Base-by-base conservation (phyloP, 2,888 invertebrate genomes). In the Drosophila mayaguana region DNA sequence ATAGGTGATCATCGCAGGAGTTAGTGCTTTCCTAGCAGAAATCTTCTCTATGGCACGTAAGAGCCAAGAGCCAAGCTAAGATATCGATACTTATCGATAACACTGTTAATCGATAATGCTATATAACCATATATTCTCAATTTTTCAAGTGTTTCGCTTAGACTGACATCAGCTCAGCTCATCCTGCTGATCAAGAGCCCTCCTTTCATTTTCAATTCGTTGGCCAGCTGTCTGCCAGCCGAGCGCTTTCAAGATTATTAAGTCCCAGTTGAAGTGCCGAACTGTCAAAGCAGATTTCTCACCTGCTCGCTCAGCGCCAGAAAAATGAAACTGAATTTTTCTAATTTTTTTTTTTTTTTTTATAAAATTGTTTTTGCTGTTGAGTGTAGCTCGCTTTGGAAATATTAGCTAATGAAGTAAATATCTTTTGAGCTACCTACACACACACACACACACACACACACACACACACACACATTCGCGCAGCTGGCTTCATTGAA, bases 331-430 rank as follows among this genome's bases (percentile, higher is more conserved):
- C 46, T 25, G 46, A 28, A 48, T 25, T 48, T 25, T 25, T 14
- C 4, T 14, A 32, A 32, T 28, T 8, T 22, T 45, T 0, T 14
- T 7, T n/a, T 14, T 20, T n/a, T 18, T 16, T 14, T 16, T n/a
- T 25, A 16, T 25, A 2, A n/a, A n/a, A n/a, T n/a, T n/a, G n/a
- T 22, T 45, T 2, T 14, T 45, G 18, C 18, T 20, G 20, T 20
- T 43, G 16, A 38, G 38, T 40, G 40, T 18, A 8, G 42, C 18
- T 18, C 4, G 6, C 14, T 36, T 42, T 55, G 16, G 2, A 22
- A 54, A 54, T 54, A 54, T 54, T 54, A 40, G 54, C 54, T 54
- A 59, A 48, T 59, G 48, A 59, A 59, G 59, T 59, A 48, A 48
- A 40, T 48, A 38, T 38, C 28, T 28, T 20, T 25, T 59, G 36